Evolutionary conservation across 2,888 invertebrate species (phyloP).

Genomic region (Agrochola lychnidis): DNA sequence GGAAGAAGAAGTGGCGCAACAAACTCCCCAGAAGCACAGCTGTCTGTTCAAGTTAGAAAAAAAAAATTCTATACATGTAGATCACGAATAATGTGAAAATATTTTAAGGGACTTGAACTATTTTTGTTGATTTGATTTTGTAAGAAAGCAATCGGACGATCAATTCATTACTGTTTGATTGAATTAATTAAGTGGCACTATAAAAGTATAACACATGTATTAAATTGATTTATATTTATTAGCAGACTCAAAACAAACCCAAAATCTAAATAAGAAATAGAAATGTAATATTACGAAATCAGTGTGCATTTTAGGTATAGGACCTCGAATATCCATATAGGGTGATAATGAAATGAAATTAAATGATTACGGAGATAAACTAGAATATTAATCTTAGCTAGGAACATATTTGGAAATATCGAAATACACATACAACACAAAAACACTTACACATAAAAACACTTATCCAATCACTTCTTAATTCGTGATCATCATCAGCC

Average conservation of each 20-base stretch:
- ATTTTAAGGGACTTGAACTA: not conserved
- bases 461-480: no score
- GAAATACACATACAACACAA: not conserved
- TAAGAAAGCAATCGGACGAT: not conserved
- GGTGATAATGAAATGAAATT: not conserved
- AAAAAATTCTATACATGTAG: no score
- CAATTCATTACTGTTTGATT: slow-evolving; percentile 27
- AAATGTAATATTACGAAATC: slow-evolving; percentile 6
- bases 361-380: not conserved
- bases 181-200: slow-evolving; percentile 32
- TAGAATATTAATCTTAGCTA: not conserved
- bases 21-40: no score
- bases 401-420: not conserved
- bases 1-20: no score
- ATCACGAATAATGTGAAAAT: not conserved
- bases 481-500: no score
- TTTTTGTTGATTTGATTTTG: slow-evolving; percentile 12
- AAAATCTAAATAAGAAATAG: not conserved
- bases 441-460: no score
- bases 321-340: not conserved
- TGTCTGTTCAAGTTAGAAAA: no score
- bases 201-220: slow-evolving; percentile 19
- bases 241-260: not conserved
- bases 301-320: no score
- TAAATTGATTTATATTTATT: slow-evolving; percentile 33